Base-by-base conservation (phyloP, 1,140 invertebrate genomes). In the Geopemphigus sp. region DNA sequence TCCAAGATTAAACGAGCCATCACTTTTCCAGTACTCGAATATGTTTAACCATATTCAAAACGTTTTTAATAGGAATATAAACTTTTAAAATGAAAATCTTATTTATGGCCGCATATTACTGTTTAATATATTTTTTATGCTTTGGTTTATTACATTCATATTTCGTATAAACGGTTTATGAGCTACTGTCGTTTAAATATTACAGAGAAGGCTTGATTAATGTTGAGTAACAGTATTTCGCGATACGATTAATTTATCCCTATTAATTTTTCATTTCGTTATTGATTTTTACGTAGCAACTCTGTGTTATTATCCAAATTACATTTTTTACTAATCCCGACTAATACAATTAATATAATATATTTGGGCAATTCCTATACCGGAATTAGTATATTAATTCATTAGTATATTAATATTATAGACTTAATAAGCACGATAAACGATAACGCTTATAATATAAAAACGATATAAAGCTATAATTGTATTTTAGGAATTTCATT, bases 81-180 rank as follows among this genome's bases (percentile, higher is more conserved):
- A 66, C 17, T 66, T 39, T 66, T 39, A 66, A 39, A 66, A 66
- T 45, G 63, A 66, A 66, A 66, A 66, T 39, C 32, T n/a, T 66
- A 66, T 66, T 66, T 66, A 66, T 66, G 63, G n/a, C 29, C 4
- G 5, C 19, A 66, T 19, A 66, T 66, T 66, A 66, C 11, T n/a
- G 63, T 66, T 29, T 22, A 66, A 11, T 45, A n/a, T 66, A 66
- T 66, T 66, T 66, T 66, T 66, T 45, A 66, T 66, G 19, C 39
- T 64, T 39, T 39, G n/a, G 63, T 45, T 66, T 66, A 66, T 66
- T 66, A 66, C 63, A 66, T 39, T 66, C 19, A 66, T 66, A 39
- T 66, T 66, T 66, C 29, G 63, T 11, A 66, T 66, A 66, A 66
- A 66, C 32, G 63, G 15, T 32, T 63, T 63, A 63, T 29, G 17